Conservation (phyloP, 2,888 invertebrate species). For the Pseudanteris insignis region DNA sequence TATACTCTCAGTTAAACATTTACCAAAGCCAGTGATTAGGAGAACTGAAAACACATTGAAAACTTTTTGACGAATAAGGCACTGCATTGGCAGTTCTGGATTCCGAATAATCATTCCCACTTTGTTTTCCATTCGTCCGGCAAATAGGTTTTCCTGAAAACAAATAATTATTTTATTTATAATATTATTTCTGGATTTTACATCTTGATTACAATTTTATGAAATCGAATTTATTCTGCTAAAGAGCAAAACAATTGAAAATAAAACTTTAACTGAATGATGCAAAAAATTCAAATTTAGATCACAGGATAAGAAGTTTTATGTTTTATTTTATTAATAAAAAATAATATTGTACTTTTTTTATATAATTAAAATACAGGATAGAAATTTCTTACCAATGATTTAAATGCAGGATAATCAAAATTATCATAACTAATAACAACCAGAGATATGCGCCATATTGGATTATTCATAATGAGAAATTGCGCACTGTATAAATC, state of each 20-base stretch:
- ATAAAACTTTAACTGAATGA: no score
- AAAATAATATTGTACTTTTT: no score
- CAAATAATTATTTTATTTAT: constrained; percentile 3
- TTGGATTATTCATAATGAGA: constrained; percentile 75
- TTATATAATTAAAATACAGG: no score
- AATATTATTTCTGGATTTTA: no score
- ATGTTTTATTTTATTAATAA: no score
- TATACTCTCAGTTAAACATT: constrained; percentile 60
- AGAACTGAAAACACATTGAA: constrained; percentile 68
- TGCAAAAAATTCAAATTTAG: no score
- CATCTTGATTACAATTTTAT: no score
- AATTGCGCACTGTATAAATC: constrained; percentile 76
- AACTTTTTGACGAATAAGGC: constrained; percentile 71
- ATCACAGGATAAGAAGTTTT: no score
- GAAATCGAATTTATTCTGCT: no score
- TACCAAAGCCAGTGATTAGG: constrained; percentile 65
- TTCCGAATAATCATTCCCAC: constrained; percentile 71
- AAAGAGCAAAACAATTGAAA: no score
- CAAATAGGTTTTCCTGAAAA: constrained; percentile 68
- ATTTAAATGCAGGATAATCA: constrained; percentile 55
- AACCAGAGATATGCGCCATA: constrained; percentile 77
- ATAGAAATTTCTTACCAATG: constrained; percentile 67
- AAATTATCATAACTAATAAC: constrained; percentile 62
- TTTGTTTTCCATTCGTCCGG: constrained; percentile 68
- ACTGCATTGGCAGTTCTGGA: constrained; percentile 73